These are phyloP conservation scores for Sesia bembeciformis DNA, from an alignment of 2,888 invertebrate genomes.

Conservation along the genomic window DNA sequence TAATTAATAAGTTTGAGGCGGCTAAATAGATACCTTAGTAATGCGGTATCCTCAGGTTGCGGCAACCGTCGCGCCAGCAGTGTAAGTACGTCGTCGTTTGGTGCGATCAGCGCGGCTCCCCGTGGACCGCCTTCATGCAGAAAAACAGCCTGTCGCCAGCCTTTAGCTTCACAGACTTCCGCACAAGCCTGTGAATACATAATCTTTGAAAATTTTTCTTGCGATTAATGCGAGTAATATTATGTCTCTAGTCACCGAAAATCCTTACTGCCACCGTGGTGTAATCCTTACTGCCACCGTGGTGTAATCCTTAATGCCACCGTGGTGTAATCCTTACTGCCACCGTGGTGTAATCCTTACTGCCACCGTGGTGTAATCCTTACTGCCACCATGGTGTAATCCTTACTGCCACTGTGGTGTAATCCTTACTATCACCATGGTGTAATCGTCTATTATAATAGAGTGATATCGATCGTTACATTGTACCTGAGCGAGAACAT, in stretches of 20 bases:
- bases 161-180: slow-evolving; percentile 40
- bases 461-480: no score
- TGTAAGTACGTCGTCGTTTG: slow-evolving; percentile 11
- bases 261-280: neutral
- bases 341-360: neutral
- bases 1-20: no score
- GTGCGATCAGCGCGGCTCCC: slow-evolving; percentile 10
- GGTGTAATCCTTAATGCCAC: neutral
- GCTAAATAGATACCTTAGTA: slow-evolving; percentile 26
- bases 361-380: no score
- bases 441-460: neutral
- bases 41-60: slow-evolving; percentile 33
- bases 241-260: no score
- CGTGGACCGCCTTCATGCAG: slow-evolving; percentile 47
- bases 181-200: slow-evolving; percentile 26
- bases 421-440: neutral
- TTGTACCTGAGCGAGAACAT: slow-evolving; percentile 28
- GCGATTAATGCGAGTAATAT: neutral
- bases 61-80: slow-evolving; percentile 17
- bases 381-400: neutral
- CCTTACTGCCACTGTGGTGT: no score
- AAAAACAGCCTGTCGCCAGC: slow-evolving; percentile 45
- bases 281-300: neutral
- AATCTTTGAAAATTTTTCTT: neutral
- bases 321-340: neutral